Base-by-base conservation (phyloP, 2,113 vertebrate species). In the Panurus biarmicus region DNA sequence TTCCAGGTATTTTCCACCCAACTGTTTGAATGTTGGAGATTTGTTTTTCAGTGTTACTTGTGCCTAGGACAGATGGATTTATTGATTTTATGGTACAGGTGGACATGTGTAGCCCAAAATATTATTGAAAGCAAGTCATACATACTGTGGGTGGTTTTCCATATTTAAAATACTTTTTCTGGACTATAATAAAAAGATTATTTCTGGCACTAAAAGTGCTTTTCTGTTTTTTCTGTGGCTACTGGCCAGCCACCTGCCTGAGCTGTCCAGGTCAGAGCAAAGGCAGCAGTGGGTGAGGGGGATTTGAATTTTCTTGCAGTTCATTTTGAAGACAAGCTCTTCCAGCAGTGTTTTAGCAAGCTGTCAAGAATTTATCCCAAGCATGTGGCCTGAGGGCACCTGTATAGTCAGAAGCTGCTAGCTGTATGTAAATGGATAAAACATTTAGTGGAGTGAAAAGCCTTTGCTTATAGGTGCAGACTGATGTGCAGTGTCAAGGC, bases 281-380 rank as follows among this genome's bases (percentile, higher is more conserved):
- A 67, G 26, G 42, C 72, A 76, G 51, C 60, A 62, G 70, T 6
- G 6, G 20, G 25, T 36, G 12, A 58, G 13, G 17, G 28, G 14
- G 26, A 54, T 54, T 71, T 85, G 50, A 58, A 61, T 47, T 56
- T 87, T 84, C 45, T 56, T 48, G 50, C 18, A 20, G 60, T 88
- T 77, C 36, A 25, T 89, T 93, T 84, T 96, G 85, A 94, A 69
- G 66, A 89, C 95, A 93, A 81, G 91, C 67, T 95, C 90, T 96
- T 76, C 67, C 82, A 91, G 89, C 93, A 92, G 71, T 74, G 31
- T 84, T 93, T 88, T 89, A 96, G 90, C 94, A 94, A 81, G 83
- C 94, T 96, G 76, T 72, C 82, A 61, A 75, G 79, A 92, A 91
- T 96, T 91, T 50, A 53, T 91, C 44, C 35, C 14, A 60, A 60